Percentiles rank a stretch among this genome's conserved stretches.
phyloP scores from a whole-genome alignment of 2,113 vertebrate genomes.

The Parus major region DNA sequence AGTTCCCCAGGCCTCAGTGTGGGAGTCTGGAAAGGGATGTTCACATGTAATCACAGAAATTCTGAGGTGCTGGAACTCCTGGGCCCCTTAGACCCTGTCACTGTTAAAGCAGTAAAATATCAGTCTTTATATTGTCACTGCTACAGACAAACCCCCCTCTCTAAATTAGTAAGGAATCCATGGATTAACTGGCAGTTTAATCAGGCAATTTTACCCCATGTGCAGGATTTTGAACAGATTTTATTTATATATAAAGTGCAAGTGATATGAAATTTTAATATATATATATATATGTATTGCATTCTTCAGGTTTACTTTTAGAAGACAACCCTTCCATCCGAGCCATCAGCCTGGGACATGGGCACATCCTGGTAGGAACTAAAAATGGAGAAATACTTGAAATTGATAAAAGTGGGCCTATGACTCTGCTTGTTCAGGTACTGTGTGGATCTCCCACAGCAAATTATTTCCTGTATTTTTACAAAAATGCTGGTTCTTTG shows the following conservation, averaged over 20 bases:
- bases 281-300: not conserved
- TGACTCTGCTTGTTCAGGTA: constrained; percentile 92
- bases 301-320: constrained; percentile 85
- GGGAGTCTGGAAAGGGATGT: not conserved
- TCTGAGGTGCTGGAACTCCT: not conserved
- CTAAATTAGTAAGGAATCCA: not conserved
- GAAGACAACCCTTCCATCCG: constrained; percentile 97
- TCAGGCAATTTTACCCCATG: not conserved
- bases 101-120: not conserved
- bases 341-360: constrained; percentile 93
- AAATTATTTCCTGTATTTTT: not conserved
- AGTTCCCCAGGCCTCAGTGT: not conserved
- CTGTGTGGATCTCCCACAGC: not conserved
- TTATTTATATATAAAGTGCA: not conserved
- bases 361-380: constrained; percentile 94
- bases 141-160: not conserved
- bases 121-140: not conserved
- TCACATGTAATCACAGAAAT: not conserved
- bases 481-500: not conserved
- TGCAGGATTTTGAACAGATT: not conserved
- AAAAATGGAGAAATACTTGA: constrained; percentile 98
- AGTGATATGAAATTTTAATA: not conserved
- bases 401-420: constrained; percentile 94
- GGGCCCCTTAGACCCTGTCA: not conserved
- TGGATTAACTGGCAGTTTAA: not conserved